Evolutionary conservation across 2,888 invertebrate species (phyloP).

Genomic region (Platycheirus rosarum): DNA sequence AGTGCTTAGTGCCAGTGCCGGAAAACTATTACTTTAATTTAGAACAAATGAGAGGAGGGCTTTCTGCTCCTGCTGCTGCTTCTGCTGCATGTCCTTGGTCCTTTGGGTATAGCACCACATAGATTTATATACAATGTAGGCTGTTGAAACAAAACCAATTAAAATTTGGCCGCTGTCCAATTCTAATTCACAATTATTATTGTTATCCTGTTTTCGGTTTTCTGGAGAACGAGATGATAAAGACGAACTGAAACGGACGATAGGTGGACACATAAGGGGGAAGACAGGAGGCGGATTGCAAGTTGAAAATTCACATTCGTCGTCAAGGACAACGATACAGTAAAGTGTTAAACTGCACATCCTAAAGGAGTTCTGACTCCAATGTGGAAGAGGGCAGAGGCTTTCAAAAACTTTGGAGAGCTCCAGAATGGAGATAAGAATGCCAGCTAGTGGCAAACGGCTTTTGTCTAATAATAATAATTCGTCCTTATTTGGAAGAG

Average conservation of each 20-base stretch:
- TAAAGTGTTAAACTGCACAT: conserved; percentile 69
- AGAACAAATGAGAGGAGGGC: conserved; percentile 49
- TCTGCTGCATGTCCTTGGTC: conserved; percentile 20
- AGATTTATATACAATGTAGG: conserved; percentile 27
- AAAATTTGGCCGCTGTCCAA: conserved; percentile 74
- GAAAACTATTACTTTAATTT: conserved; percentile 73
- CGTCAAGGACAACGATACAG: conserved; percentile 28
- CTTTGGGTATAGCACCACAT: conserved; percentile 1
- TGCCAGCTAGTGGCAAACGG: conserved; percentile 42
- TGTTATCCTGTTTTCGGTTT: conserved; percentile 69
- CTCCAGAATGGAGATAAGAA: conserved; percentile 49
- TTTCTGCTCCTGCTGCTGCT: conserved; percentile 3
- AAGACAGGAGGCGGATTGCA: not conserved
- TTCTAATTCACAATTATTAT: conserved; percentile 74
- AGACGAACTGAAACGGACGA: conserved; percentile 52
- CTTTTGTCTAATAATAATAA: conserved; percentile 72
- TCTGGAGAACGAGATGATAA: conserved; percentile 22
- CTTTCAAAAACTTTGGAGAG: conserved; percentile 40
- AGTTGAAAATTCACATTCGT: conserved; percentile 51
- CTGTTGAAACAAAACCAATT: conserved; percentile 75
- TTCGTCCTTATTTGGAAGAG: conserved; percentile 57
- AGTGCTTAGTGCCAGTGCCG: conserved; percentile 42
- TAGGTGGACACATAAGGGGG: not conserved
- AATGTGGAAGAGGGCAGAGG: not conserved
- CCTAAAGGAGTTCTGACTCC: conserved; percentile 22